These are phyloP conservation scores for Notarius quadriscutis DNA, from an alignment of 2,113 vertebrate genomes.

Conservation along the genomic window DNA sequence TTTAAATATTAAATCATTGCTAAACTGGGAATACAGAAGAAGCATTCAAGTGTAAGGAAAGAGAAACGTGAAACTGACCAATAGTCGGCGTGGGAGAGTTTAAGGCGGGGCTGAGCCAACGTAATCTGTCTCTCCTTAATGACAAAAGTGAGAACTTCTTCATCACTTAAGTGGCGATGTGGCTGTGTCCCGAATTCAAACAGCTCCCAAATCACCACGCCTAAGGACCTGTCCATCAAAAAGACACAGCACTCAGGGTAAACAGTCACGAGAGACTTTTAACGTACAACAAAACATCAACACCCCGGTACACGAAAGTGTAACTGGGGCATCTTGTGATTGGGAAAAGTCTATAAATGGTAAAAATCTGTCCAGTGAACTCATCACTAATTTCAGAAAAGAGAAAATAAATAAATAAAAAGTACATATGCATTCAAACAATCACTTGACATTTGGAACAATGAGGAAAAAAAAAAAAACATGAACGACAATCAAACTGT, in stretches of 20 bases:
- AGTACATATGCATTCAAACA: too few species aligned
- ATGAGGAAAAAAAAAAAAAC: not conserved
- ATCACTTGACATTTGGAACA: too few species aligned
- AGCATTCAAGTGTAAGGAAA: not conserved
- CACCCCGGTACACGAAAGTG: not conserved
- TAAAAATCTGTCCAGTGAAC: not conserved
- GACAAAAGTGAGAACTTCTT: constrained; percentile 88
- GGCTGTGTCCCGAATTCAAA: constrained; percentile 91
- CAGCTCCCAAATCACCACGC: constrained; percentile 91
- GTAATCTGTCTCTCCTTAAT: constrained; percentile 89
- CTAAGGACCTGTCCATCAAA: constrained; percentile 79
- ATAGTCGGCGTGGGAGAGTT: constrained; percentile 86
- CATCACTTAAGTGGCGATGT: constrained; percentile 87
- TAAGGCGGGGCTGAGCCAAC: constrained; percentile 84
- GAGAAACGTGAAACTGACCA: constrained; percentile 73
- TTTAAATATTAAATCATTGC: not conserved
- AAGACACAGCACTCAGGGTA: not conserved
- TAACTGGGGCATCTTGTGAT: not conserved
- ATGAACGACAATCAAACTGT: not conserved
- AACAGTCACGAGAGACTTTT: not conserved
- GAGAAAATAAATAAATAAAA: too few species aligned
- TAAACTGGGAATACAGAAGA: not conserved
- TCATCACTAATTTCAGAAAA: not conserved
- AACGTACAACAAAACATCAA: not conserved
- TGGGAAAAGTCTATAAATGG: not conserved